Conservation (phyloP, 2,797 vertebrate species). For the Phataginus tetradactyla region DNA sequence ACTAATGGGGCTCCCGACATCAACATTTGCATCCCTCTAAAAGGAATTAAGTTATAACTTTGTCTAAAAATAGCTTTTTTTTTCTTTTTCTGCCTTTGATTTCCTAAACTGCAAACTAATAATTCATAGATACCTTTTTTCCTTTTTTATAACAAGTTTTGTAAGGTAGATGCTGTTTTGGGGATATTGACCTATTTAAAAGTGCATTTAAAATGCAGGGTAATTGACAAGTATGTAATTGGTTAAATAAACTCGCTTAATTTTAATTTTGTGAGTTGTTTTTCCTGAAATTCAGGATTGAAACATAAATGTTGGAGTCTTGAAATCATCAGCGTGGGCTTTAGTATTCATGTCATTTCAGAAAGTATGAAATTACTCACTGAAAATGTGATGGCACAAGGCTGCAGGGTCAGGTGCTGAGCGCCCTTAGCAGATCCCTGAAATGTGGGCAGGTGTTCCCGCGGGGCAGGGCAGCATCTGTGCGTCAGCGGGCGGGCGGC, state of each 20-base stretch:
- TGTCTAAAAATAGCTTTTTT: neutral
- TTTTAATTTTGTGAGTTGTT: neutral
- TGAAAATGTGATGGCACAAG: neutral
- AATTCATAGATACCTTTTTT: neutral
- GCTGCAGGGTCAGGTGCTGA: constrained; percentile 49
- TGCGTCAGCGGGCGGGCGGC: constrained; percentile 61
- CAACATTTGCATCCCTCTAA: neutral
- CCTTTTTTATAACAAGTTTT: neutral
- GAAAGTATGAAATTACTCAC: neutral
- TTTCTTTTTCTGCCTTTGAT: constrained; percentile 37
- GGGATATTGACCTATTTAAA: neutral
- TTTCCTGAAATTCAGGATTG: neutral
- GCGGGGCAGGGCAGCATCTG: neutral
- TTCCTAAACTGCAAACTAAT: constrained; percentile 24
- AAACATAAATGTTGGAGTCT: neutral
- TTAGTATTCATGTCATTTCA: neutral
- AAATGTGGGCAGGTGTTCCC: neutral
- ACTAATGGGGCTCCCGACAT: neutral
- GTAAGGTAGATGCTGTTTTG: neutral
- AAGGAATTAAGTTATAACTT: neutral
- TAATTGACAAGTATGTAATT: neutral
- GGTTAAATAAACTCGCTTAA: neutral
- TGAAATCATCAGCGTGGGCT: neutral
- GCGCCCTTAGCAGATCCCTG: constrained; percentile 44
- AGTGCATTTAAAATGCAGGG: neutral